Percentiles rank a stretch among this genome's conserved stretches.
Conservation (phyloP, 2,888 invertebrate species). For the Polietes domitor region DNA sequence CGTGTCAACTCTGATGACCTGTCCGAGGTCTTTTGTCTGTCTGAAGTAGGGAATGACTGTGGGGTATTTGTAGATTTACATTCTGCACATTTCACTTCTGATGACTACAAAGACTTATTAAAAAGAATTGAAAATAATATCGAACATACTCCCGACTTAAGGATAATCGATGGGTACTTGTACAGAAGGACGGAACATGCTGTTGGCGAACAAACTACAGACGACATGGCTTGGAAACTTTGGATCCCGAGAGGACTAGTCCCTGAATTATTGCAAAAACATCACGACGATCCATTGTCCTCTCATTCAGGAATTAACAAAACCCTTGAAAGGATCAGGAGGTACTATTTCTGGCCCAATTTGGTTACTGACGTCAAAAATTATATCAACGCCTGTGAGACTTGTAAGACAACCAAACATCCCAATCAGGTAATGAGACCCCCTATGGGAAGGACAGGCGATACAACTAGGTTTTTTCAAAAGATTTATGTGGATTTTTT, state of each 20-base stretch:
- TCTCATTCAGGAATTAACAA: not conserved
- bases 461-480: conserved; percentile 39
- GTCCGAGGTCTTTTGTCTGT: conserved; percentile 1
- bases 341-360: conserved; percentile 3
- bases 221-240: conserved; percentile 18
- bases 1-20: conserved; percentile 28
- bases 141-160: conserved; percentile 12
- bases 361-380: not conserved
- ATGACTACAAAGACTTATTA: conserved; percentile 8
- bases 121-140: not conserved
- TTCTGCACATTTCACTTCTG: conserved; percentile 19
- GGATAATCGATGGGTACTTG: not conserved
- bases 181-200: conserved; percentile 6
- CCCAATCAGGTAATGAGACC: conserved; percentile 9
- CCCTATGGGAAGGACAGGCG: conserved; percentile 31
- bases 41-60: not conserved
- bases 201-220: not conserved
- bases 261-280: not conserved
- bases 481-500: conserved; percentile 21
- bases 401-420: conserved; percentile 25
- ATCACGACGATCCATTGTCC: conserved; percentile 6
- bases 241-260: not conserved
- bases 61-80: conserved; percentile 24
- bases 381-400: conserved; percentile 1
- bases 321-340: not conserved